These are phyloP conservation scores for Limnephilus auricula DNA, from an alignment of 2,888 invertebrate species.

Conservation along the genomic window DNA sequence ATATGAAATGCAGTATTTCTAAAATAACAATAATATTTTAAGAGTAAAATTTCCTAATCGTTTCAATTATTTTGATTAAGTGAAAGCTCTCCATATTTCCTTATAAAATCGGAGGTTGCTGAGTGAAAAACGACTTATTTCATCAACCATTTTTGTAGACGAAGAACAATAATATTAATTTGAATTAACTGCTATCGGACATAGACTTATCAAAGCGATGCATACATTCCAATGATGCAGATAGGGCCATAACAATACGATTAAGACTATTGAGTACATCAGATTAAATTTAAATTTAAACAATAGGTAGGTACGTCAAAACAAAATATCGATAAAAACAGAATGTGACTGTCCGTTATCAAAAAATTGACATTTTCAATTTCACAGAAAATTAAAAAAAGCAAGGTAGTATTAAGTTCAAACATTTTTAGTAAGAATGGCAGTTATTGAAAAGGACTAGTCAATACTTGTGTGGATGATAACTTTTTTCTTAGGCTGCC, in stretches of 20 bases:
- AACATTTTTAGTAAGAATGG: not conserved
- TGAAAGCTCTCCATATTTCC: not conserved
- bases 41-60: not conserved
- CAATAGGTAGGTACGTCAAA: not conserved
- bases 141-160: not conserved
- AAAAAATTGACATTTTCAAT: not conserved
- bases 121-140: not conserved
- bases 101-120: not conserved
- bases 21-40: not conserved
- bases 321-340: not conserved
- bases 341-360: not conserved
- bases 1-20: not conserved
- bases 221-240: not conserved
- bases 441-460: not conserved
- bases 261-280: not conserved
- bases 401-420: not conserved
- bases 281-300: not conserved
- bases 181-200: not conserved
- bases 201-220: not conserved
- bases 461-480: not conserved
- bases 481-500: not conserved
- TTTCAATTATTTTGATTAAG: not conserved
- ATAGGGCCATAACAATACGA: not conserved
- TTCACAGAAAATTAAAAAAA: not conserved
- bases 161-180: not conserved